phyloP scores from a whole-genome alignment of 1,140 invertebrate species.

The Littorina saxatilis region DNA sequence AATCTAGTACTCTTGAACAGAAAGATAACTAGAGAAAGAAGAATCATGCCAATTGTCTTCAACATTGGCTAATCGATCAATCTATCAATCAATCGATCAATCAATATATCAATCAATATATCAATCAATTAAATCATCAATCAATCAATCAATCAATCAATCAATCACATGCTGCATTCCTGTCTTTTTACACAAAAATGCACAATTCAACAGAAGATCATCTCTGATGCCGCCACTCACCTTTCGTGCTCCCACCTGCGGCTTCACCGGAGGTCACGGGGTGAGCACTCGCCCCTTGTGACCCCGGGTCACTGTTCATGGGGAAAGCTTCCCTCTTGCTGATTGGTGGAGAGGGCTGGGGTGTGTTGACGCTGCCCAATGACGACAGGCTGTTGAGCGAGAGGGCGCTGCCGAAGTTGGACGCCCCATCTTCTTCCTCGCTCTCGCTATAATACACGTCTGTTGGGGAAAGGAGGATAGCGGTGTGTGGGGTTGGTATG shows the following conservation, averaged over 20 bases:
- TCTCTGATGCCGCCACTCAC: too few relatives aligned
- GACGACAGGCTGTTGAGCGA: conserved; percentile 14
- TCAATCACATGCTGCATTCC: too few relatives aligned
- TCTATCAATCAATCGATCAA: too few relatives aligned
- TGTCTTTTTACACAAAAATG: too few relatives aligned
- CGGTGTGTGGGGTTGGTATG: not conserved
- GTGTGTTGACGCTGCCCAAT: not conserved
- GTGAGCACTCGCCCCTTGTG: not conserved
- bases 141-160: too few relatives aligned
- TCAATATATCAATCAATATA: too few relatives aligned
- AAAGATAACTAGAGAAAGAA: too few relatives aligned
- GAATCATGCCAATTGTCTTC: too few relatives aligned
- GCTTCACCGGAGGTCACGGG: not conserved
- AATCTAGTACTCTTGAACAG: too few relatives aligned
- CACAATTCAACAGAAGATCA: too few relatives aligned
- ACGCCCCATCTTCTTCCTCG: conserved; percentile 82
- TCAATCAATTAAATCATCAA: too few relatives aligned
- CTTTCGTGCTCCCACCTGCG: not conserved
- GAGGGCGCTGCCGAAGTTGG: conserved; percentile 36
- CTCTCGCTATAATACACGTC: conserved; percentile 82
- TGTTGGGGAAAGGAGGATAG: conserved; percentile 36
- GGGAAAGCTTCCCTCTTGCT: not conserved
- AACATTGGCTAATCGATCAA: too few relatives aligned
- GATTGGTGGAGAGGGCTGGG: conserved; percentile 16
- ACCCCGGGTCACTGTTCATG: not conserved